phyloP scores from a whole-genome alignment of 1,140 invertebrate genomes.

The Papilio polyxenes region DNA sequence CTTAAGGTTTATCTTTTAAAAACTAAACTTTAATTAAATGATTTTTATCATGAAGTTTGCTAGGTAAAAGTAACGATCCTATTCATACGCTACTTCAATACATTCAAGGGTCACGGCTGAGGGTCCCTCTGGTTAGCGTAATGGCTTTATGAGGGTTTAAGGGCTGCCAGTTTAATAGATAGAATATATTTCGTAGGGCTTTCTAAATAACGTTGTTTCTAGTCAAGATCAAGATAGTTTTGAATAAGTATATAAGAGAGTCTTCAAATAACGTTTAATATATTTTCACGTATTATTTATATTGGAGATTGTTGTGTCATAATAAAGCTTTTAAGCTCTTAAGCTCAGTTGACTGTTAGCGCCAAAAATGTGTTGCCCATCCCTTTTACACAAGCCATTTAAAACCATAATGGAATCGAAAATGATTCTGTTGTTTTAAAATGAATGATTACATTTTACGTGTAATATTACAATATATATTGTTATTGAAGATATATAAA shows the following conservation, averaged over 20 bases:
- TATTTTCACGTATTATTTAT: not conserved
- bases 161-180: slow-evolving; percentile 15
- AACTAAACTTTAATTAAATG: not conserved
- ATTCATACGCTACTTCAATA: slow-evolving; percentile 24
- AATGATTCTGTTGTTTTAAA: not conserved
- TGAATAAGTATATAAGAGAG: not conserved
- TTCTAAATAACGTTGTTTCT: slow-evolving; percentile 11
- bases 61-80: slow-evolving; percentile 18
- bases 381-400: slow-evolving; percentile 13
- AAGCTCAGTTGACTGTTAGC: slow-evolving; percentile 19
- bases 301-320: not conserved
- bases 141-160: slow-evolving; percentile 19
- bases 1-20: not conserved
- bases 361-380: slow-evolving; percentile 6
- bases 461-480: not conserved
- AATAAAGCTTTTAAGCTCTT: slow-evolving; percentile 24
- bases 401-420: slow-evolving; percentile 18
- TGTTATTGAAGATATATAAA: not conserved
- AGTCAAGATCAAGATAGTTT: slow-evolving; percentile 17
- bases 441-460: not conserved
- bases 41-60: not conserved
- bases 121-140: slow-evolving; percentile 20
- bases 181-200: slow-evolving; percentile 16
- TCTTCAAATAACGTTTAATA: not conserved
- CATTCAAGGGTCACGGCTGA: not conserved